Conservation (phyloP, 2,888 invertebrate species). For the Portevinia maculata region DNA sequence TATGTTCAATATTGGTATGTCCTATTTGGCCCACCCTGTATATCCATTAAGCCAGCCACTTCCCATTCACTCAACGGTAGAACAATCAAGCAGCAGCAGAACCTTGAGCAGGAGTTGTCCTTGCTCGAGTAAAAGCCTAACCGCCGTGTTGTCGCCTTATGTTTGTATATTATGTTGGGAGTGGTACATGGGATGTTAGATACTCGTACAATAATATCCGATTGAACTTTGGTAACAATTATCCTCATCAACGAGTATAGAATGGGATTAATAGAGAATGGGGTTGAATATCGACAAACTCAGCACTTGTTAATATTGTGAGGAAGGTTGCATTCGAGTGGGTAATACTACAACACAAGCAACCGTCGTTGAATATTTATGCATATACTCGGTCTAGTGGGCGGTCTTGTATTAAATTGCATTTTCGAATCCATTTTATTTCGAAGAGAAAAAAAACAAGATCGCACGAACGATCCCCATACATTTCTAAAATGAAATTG, state of each 20-base stretch:
- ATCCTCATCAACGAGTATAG: conserved; percentile 59
- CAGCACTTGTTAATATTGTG: conserved; percentile 17
- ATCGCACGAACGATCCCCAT: neutral
- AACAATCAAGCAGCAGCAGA: conserved; percentile 8
- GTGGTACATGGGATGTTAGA: conserved; percentile 13
- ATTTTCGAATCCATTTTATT: neutral
- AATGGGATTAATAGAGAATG: conserved; percentile 35
- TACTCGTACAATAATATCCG: conserved; percentile 62
- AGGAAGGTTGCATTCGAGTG: conserved; percentile 29
- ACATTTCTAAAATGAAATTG: too few species aligned
- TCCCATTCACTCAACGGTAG: conserved; percentile 55
- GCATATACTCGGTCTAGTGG: conserved; percentile 4
- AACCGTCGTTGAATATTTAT: conserved; percentile 34
- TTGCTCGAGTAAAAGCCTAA: conserved; percentile 22
- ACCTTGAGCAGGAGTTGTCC: conserved; percentile 12
- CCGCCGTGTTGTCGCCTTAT: conserved; percentile 1
- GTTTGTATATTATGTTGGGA: neutral
- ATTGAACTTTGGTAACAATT: conserved; percentile 69
- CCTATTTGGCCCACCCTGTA: too few species aligned
- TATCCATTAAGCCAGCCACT: conserved; percentile 59
- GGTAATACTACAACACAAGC: conserved; percentile 1
- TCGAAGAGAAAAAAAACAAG: neutral
- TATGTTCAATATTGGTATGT: too few species aligned
- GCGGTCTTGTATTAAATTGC: neutral
- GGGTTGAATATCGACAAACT: neutral